phyloP scores from a whole-genome alignment of 2,888 invertebrate species.

The Drosophila ezoana region DNA sequence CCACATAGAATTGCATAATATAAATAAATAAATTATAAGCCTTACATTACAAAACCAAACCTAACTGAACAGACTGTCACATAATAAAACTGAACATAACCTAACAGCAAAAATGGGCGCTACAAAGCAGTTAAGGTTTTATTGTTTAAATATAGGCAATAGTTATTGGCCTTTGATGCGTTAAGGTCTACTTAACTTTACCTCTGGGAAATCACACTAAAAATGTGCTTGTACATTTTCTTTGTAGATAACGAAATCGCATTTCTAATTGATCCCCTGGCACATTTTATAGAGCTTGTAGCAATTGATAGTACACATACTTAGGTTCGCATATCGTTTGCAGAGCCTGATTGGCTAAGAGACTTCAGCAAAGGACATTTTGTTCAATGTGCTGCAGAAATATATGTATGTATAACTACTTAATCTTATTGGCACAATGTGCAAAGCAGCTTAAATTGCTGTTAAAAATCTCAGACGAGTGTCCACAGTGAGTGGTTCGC shows the following conservation, averaged over 20 bases:
- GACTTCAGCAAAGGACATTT: background rate
- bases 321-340: background rate
- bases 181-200: background rate
- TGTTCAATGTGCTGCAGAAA: slow-evolving; percentile 1
- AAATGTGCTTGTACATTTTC: background rate
- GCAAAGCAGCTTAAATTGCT: slow-evolving; percentile 21
- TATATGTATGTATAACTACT: background rate
- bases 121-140: background rate
- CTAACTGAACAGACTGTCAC: too few relatives aligned
- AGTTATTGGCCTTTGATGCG: background rate
- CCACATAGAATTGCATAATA: background rate
- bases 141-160: background rate
- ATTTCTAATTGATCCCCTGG: slow-evolving; percentile 3
- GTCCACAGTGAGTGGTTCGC: slow-evolving; percentile 14
- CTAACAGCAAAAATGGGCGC: background rate
- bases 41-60: background rate
- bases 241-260: background rate
- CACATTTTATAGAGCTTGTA: background rate
- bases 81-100: background rate
- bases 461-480: slow-evolving; percentile 13
- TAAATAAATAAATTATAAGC: background rate
- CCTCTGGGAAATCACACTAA: slow-evolving; percentile 10
- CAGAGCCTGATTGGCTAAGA: background rate
- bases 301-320: background rate
- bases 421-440: slow-evolving; percentile 7